Evolutionary conservation across 1,140 invertebrate species (phyloP).

Genomic region (Hyphantria cunea): DNA sequence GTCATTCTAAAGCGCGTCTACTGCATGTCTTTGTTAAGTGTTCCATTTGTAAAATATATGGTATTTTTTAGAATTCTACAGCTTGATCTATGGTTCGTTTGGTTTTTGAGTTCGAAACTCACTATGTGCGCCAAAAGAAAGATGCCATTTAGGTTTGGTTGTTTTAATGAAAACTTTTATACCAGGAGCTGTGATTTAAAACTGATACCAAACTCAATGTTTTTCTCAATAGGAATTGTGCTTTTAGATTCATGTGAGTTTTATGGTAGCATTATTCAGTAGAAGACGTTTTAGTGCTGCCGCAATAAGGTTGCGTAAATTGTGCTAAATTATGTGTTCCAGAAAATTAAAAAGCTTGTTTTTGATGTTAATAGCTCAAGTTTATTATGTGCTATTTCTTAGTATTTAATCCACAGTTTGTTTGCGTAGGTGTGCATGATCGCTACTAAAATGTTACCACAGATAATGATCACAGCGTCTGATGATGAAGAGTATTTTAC

Average conservation of each 20-base stretch:
- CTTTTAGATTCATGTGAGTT: too few species aligned
- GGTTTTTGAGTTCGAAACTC: not conserved
- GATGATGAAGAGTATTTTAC: not conserved
- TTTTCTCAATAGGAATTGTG: too few species aligned
- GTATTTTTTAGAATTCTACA: not conserved
- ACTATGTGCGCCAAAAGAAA: not conserved
- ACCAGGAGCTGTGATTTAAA: too few species aligned
- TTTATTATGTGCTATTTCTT: not conserved
- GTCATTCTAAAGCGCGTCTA: too few species aligned
- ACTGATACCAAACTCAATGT: too few species aligned
- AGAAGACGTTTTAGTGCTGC: conserved; percentile 4
- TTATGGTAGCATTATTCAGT: not conserved
- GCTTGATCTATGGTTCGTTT: not conserved
- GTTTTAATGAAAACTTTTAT: not conserved
- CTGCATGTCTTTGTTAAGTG: too few species aligned
- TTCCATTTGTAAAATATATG: too few species aligned
- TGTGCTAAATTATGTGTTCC: conserved; percentile 13
- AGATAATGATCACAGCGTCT: not conserved
- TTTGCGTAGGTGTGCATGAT: not conserved
- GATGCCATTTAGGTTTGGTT: not conserved
- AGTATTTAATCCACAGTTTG: not conserved
- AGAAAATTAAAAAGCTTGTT: not conserved
- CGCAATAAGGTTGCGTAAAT: conserved; percentile 25
- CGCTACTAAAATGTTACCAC: not conserved
- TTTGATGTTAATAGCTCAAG: not conserved